A percentile compares a stretch with the other conserved stretches of the same genome.
Conservation (phyloP, 2,797 vertebrate genomes). For the Xiphorhynchus erythropygius region DNA sequence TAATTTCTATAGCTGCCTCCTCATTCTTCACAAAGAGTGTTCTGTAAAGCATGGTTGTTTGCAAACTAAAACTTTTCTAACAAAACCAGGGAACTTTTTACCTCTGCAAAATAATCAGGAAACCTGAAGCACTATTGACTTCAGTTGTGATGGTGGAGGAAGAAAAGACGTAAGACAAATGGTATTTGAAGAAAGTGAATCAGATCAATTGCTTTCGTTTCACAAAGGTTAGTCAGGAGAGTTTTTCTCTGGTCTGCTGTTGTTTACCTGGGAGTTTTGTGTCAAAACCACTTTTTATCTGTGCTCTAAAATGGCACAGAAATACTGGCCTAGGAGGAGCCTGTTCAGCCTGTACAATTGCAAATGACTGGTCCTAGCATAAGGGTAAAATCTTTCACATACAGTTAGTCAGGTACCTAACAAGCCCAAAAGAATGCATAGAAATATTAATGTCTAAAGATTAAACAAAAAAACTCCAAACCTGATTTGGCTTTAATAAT, state of each 20-base stretch:
- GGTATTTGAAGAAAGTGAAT: neutral
- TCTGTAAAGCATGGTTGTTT: neutral
- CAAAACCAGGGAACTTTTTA: neutral
- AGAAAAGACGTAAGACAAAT: neutral
- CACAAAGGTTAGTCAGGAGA: neutral
- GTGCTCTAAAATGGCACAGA: neutral
- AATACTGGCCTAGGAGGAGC: neutral
- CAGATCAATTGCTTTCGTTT: neutral
- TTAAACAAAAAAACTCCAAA: neutral
- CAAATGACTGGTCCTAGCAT: neutral
- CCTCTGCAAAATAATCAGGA: neutral
- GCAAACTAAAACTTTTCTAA: neutral
- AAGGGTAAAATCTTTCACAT: neutral
- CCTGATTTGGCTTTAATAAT: neutral
- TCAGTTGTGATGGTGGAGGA: neutral
- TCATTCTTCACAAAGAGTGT: neutral
- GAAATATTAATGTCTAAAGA: neutral
- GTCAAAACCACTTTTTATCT: neutral
- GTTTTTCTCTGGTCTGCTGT: neutral
- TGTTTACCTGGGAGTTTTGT: neutral
- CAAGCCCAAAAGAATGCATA: neutral
- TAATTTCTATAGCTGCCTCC: neutral
- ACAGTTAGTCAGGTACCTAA: neutral
- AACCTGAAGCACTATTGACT: neutral
- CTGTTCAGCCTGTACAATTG: neutral